phyloP scores from a whole-genome alignment of 1,140 invertebrate genomes.

The Bathynomus jamesi region DNA sequence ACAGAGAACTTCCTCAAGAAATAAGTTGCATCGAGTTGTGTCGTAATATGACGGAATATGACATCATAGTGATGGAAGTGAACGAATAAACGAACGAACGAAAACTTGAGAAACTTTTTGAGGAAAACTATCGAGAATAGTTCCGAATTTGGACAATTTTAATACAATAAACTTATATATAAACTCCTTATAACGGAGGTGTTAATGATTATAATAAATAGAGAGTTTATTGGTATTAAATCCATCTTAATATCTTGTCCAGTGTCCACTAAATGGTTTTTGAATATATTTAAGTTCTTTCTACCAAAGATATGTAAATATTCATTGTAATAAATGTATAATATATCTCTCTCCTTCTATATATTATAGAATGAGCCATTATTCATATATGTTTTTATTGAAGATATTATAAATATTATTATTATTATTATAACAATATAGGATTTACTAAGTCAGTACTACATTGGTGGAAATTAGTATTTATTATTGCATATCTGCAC shows the following conservation, averaged over 20 bases:
- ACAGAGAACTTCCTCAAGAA: too few relatives aligned
- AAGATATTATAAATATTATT: background rate
- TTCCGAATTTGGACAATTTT: too few relatives aligned
- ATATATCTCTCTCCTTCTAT: background rate
- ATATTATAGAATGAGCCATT: background rate
- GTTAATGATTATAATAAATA: background rate
- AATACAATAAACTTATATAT: background rate
- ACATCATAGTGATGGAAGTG: background rate
- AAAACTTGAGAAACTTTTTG: background rate
- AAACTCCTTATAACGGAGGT: background rate
- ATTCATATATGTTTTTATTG: background rate
- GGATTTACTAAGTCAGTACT: too few relatives aligned
- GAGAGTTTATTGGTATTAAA: background rate
- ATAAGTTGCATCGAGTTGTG: too few relatives aligned
- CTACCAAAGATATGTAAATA: slow-evolving; percentile 1
- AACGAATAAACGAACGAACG: background rate
- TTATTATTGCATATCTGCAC: background rate
- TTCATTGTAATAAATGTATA: background rate
- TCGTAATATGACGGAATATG: background rate
- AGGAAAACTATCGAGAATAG: too few relatives aligned
- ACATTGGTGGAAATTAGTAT: background rate
- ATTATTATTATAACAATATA: background rate
- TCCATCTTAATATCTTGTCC: background rate
- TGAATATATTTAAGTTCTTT: background rate
- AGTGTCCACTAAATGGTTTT: background rate